phyloP scores from a whole-genome alignment of 2,113 vertebrate genomes.

The Thunnus thynnus region DNA sequence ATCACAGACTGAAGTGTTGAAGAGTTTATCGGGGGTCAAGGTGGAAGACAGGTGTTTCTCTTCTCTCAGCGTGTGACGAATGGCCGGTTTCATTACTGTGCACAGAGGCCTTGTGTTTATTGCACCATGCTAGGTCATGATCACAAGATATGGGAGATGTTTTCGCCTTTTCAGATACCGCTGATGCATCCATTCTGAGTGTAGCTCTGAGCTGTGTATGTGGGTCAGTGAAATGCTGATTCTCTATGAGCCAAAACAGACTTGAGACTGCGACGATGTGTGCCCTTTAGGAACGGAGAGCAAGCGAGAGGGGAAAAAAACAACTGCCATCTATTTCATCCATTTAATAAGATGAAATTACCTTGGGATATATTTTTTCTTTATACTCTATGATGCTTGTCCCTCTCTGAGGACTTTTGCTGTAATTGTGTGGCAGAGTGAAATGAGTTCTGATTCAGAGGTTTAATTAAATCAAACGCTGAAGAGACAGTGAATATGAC shows the following conservation, averaged over 20 bases:
- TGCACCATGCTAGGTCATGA: conserved; percentile 24
- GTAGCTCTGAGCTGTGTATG: conserved; percentile 66
- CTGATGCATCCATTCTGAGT: conserved; percentile 63
- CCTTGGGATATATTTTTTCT: conserved; percentile 39
- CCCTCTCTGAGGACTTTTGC: conserved; percentile 68
- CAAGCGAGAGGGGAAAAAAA: background rate
- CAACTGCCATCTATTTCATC: conserved; percentile 36
- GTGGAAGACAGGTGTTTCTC: conserved; percentile 11
- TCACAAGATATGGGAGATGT: conserved; percentile 17
- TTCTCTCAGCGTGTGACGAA: background rate
- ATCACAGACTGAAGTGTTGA: conserved; percentile 73
- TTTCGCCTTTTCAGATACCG: conserved; percentile 21
- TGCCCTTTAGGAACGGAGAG: conserved; percentile 58
- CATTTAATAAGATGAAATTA: conserved; percentile 58
- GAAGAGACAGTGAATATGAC: conserved; percentile 56
- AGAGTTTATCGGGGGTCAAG: background rate
- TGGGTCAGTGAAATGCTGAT: conserved; percentile 76
- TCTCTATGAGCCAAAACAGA: conserved; percentile 64
- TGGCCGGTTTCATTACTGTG: conserved; percentile 20
- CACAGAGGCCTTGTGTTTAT: conserved; percentile 37
- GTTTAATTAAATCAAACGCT: conserved; percentile 78
- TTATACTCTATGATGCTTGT: conserved; percentile 15
- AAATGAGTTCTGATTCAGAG: conserved; percentile 74
- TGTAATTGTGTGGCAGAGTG: conserved; percentile 79
- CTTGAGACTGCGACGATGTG: conserved; percentile 50